Evolutionary conservation across 2,888 invertebrate genomes (phyloP), one percentile per base, ranked within the genome.

Genomic region (Nomada fabriciana): DNA sequence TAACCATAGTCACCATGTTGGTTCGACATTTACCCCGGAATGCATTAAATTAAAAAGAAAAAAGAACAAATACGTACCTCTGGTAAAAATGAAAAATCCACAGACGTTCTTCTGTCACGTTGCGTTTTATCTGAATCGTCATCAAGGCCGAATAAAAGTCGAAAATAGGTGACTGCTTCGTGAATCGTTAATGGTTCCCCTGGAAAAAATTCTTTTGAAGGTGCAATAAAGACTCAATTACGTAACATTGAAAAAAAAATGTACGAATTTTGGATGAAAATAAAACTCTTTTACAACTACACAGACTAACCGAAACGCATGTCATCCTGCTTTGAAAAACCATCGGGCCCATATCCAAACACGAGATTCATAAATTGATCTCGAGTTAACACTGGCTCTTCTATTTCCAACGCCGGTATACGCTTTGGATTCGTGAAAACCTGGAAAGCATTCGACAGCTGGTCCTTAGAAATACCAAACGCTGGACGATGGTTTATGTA

Each of bases 401-500:
- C 82, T 3, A 77, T 86, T 11, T 87, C 86, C 5, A 10, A 7
- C 10, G 3, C 11, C 0, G 25, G 0, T 2, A 2, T 5, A 0
- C 18, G 18, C 13, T 18, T 2, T 18, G 64, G 60, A n/a, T 74
- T 68, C 1, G 47, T 2, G 3, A 81, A 65, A 0, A 92, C 90
- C 1, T 90, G 67, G 87, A 96, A 96, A 0, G 95, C 94, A 59
- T 93, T 90, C 74, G 93, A 92, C n/a, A 96, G 87, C 52, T 94
- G 92, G 43, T 91, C 91, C 76, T 93, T 91, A 23, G 93, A 94
- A 82, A 95, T 94, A 0, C 96, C 95, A 87, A 95, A 94, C 0
- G 95, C 95, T 0, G 96, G 96, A 83, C 96, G 95, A 90, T 96
- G 96, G 91, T 96, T 97, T 64, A 96, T 90, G 88, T 96, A 96